Percentiles rank a stretch among this genome's conserved stretches.
Evolutionary conservation across 2,113 vertebrate genomes (phyloP).

Genomic region (Python bivittatus): DNA sequence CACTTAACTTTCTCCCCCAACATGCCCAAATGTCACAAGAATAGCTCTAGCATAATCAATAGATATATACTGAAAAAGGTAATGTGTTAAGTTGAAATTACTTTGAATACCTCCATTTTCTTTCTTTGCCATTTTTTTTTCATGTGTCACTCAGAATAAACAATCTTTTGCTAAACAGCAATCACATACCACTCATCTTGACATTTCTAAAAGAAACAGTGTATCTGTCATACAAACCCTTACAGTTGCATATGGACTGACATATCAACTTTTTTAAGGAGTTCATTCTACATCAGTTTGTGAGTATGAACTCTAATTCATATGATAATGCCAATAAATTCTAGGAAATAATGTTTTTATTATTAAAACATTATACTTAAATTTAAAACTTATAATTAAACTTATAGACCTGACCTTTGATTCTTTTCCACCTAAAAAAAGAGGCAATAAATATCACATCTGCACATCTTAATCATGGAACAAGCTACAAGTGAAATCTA

Average conservation of each 20-base stretch:
- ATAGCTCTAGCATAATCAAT: not conserved
- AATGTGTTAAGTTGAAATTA: conserved; percentile 16
- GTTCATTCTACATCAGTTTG: not conserved
- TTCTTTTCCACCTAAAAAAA: not conserved
- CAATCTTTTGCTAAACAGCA: not conserved
- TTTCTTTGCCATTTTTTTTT: conserved; percentile 37
- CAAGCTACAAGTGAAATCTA: not conserved
- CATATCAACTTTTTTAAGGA: not conserved
- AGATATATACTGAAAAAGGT: conserved; percentile 5
- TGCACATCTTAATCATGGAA: not conserved
- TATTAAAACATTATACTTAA: too few relatives aligned
- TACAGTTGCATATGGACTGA: not conserved
- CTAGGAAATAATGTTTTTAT: not conserved
- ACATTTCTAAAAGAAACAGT: not conserved
- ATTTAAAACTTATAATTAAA: too few relatives aligned
- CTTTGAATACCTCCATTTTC: not conserved
- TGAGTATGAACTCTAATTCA: not conserved
- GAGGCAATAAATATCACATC: not conserved
- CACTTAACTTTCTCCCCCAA: not conserved
- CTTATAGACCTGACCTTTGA: not conserved
- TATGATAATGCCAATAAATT: not conserved
- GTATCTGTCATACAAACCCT: not conserved
- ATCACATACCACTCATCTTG: not conserved
- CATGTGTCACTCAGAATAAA: not conserved
- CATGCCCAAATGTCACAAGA: conserved; percentile 2